Percentiles rank a stretch among this genome's conserved stretches.
Evolutionary conservation across 1,140 invertebrate species (phyloP).

Genomic region (Nomia melanderi): DNA sequence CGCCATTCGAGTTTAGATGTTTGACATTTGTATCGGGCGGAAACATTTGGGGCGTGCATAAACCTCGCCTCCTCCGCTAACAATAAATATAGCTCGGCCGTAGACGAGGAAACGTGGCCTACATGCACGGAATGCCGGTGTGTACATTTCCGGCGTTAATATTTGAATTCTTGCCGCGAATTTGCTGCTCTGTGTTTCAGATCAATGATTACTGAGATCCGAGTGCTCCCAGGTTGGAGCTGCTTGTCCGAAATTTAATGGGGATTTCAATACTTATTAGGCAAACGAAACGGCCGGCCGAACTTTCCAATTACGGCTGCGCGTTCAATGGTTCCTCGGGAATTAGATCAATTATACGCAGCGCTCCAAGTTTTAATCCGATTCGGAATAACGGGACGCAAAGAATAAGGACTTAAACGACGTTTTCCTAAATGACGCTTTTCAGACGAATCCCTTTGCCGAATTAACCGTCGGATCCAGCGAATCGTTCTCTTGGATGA

Average conservation of each 20-base stretch:
- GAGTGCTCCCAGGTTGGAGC: neutral
- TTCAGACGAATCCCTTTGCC: no score
- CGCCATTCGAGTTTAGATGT: neutral
- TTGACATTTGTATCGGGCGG: conserved; percentile 17
- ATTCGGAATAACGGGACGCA: no score
- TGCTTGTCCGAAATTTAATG: conserved; percentile 11
- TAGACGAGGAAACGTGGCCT: neutral
- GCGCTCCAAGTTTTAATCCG: no score
- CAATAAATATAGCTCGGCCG: neutral
- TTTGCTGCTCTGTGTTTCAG: conserved; percentile 4
- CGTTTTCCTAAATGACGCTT: no score
- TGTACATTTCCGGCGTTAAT: conserved; percentile 1
- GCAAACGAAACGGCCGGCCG: no score
- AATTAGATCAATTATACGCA: no score
- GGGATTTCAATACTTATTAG: neutral
- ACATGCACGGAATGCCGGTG: neutral
- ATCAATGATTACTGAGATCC: conserved; percentile 9
- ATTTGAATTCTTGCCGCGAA: conserved; percentile 23
- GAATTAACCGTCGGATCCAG: no score
- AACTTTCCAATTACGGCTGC: no score
- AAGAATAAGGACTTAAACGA: no score
- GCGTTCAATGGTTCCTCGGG: no score
- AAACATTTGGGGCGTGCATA: conserved; percentile 6
- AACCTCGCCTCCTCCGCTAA: neutral
- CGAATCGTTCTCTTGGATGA: no score